These are phyloP conservation scores for Syrmaticus mikado DNA, from an alignment of 2,113 vertebrate species.

Conservation along the genomic window DNA sequence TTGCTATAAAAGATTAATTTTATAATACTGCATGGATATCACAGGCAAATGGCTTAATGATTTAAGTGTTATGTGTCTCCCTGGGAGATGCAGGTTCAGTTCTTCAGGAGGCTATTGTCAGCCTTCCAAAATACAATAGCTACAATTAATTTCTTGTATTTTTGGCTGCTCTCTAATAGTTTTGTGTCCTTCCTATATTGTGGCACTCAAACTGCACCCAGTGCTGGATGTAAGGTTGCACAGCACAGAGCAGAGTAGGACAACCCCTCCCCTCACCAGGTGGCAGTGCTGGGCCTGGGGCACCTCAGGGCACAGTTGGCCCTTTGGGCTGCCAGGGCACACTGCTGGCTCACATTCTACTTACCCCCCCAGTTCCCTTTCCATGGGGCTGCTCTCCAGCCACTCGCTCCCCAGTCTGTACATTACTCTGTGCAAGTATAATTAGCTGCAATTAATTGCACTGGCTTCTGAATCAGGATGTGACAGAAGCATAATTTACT, in stretches of 20 bases:
- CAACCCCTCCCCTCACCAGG: no score
- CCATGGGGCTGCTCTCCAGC: not conserved
- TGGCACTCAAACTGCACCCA: no score
- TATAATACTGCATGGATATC: slow-evolving; percentile 54
- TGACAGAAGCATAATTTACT: not conserved
- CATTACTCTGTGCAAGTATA: not conserved
- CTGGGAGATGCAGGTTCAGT: slow-evolving; percentile 59
- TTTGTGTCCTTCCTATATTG: no score
- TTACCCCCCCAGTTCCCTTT: not conserved
- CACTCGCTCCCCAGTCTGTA: not conserved
- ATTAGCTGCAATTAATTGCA: not conserved
- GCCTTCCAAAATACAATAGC: slow-evolving; percentile 41
- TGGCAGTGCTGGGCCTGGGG: not conserved
- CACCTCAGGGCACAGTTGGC: not conserved
- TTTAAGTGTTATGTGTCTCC: slow-evolving; percentile 60
- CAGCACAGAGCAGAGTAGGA: no score
- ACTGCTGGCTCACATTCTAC: not conserved
- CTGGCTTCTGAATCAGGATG: not conserved
- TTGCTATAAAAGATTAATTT: slow-evolving; percentile 71
- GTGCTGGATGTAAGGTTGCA: no score
- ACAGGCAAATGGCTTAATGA: slow-evolving; percentile 47
- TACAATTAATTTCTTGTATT: slow-evolving; percentile 31
- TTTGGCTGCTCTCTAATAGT: not conserved
- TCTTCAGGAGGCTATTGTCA: slow-evolving; percentile 51
- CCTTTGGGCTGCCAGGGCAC: not conserved